Evolutionary conservation across 64 coral and sea anemone genomes (phyloP), one percentile per base, ranked within the genome.

Genomic region (Actinia tenebrosa): DNA sequence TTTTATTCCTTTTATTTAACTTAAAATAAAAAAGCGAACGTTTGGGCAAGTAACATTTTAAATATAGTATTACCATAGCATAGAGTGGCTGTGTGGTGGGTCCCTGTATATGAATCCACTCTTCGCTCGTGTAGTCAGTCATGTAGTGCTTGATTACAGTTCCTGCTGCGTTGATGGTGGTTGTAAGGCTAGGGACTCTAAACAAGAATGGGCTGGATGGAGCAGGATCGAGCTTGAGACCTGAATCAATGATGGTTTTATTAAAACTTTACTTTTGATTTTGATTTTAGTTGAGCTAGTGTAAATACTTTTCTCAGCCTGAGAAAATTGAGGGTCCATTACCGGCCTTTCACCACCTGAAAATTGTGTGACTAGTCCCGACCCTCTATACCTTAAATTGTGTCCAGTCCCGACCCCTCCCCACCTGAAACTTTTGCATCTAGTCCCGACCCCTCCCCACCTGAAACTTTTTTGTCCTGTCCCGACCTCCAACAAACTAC

Each of bases 111-210:
- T 13, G n/a, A 37, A 92, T 92, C 16, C 20, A 46, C 27, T 92
- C 90, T 0, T 83, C 90, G n/a, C 58, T 26, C 27, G 6, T 16
- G 20, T 52, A 56, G 4, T 3, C 15, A 0, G 26, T 56, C 90
- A 92, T 87, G 25, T 72, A 45, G 16, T 92, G 90, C 16, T 87
- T 66, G 6, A 92, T 92, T 13, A 53, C 47, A 3, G 90, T 92
- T 13, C 90, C 90, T 11, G 90, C 90, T 6, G 78, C 85, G 4
- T 87, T 52, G 60, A 68, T 56, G 3, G 85, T 87, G 4, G 6
- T 3, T 23, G 84, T 87, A 46, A 54, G 87, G 80, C 79, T 83
- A 0, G 90, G 90, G 10, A 92, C 50, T 25, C 84, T 85, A 9
- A 92, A 37, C 13, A 87, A 45, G 22, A 83, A 87, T 22, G 27